Percentiles rank a stretch among this genome's conserved stretches.
phyloP scores from a whole-genome alignment of 2,888 invertebrate species.

The Caenorhabditis japonica region DNA sequence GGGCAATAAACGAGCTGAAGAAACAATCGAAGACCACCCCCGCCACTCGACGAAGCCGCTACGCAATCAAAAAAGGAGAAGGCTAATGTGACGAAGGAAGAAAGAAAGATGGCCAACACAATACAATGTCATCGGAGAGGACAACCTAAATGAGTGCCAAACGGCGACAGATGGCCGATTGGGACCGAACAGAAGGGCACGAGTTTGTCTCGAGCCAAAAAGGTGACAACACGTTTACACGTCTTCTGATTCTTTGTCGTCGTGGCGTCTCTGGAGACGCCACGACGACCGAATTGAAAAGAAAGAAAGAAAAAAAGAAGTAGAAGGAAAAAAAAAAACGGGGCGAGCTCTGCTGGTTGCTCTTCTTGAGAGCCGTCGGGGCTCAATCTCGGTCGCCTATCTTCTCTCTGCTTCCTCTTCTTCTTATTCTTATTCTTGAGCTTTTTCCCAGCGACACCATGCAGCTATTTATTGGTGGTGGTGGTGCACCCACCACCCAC shows the following conservation, averaged over 20 bases:
- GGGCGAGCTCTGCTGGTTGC: conserved; percentile 4
- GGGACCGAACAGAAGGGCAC: background rate
- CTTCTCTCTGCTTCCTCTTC: conserved; percentile 27
- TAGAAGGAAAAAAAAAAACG: too few species aligned
- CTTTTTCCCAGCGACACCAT: conserved; percentile 43
- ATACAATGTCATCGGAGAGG: background rate
- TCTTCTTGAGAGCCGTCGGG: conserved; percentile 4
- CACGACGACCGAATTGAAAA: conserved; percentile 34
- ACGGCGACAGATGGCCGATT: conserved; percentile 45
- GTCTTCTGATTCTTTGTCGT: background rate
- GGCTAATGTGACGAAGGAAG: conserved; percentile 48
- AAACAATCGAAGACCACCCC: conserved; percentile 4
- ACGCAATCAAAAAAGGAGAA: conserved; percentile 44
- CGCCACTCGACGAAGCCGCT: conserved; percentile 5
- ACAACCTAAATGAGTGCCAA: conserved; percentile 46
- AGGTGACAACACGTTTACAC: conserved; percentile 18
- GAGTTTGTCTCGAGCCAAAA: conserved; percentile 26
- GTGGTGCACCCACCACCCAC: too few species aligned
- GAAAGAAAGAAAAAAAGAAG: too few species aligned
- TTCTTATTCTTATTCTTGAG: conserved; percentile 23
- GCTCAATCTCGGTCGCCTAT: conserved; percentile 49
- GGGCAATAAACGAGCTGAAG: conserved; percentile 30
- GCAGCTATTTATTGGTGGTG: conserved; percentile 38
- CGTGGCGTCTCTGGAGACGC: too few species aligned
- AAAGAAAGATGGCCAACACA: conserved; percentile 24